Evolutionary conservation across 2,113 vertebrate species (phyloP), one percentile per base, ranked within the genome.

Genomic region (Anarhynchus alexandrinus): DNA sequence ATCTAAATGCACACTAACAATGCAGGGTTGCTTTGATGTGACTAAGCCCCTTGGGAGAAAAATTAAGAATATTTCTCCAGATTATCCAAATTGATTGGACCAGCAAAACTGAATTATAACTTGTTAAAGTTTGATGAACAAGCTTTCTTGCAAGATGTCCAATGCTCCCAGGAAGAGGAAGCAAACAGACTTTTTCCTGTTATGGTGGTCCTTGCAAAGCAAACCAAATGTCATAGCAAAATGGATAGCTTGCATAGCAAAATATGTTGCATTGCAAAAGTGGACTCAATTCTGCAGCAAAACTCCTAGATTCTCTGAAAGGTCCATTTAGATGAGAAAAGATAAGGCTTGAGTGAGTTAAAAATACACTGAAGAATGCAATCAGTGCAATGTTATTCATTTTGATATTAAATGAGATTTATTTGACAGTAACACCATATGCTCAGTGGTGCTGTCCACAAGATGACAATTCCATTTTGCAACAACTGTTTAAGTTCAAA

Each of bases 341-440:
- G 88, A 86, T 69, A 97, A 52, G 72, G 55, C 54, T 89, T 82
- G 91, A 94, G 65, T 27, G 77, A 94, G 69, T 93, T 91, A 89
- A 95, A 97, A 94, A 94, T 69, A 79, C 29, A 72, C 52, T 45
- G 69, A 49, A 40, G 57, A 94, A 92, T 51, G 65, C 27, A 89
- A 91, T 85, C 70, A 79, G 65, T 79, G 40, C 61, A 93, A 62
- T 45, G 86, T 90, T 95, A 84, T 72, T 94, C 43, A 79, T 91
- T 96, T 92, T 87, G 94, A 95, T 97, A 95, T 87, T 88, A 89
- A 94, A 84, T 0, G 1, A 95, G 88, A 92, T 97, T 95, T 97
- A 95, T 97, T 97, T 96, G 94, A 95, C 93, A 96, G 90, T 90
- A 93, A 96, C 62, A 58, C 93, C 92, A 95, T 88, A 94, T 97